Percentiles rank a stretch among this genome's conserved stretches.
Evolutionary conservation across 2,113 vertebrate genomes (phyloP).

Genomic region (Columba livia): DNA sequence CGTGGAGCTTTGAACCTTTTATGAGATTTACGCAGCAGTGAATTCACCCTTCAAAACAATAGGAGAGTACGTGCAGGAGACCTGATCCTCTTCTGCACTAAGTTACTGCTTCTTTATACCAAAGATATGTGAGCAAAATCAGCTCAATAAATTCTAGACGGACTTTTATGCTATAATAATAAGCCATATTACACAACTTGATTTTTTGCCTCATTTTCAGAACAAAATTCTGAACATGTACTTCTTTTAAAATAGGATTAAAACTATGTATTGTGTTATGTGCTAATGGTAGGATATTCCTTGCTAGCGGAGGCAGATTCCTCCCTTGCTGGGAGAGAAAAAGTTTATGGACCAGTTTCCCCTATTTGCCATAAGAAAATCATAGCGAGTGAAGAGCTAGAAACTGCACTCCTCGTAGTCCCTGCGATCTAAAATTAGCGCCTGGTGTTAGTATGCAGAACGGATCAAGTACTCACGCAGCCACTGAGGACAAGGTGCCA

Average conservation of each 20-base stretch:
- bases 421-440: slow-evolving; percentile 53
- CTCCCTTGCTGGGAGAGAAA: neutral
- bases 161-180: neutral
- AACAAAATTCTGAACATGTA: neutral
- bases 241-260: neutral
- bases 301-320: neutral
- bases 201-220: neutral
- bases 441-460: slow-evolving; percentile 26
- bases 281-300: neutral
- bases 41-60: neutral
- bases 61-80: neutral
- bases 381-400: neutral
- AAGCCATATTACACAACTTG: neutral
- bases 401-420: neutral
- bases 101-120: neutral
- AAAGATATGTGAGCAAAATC: neutral
- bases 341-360: neutral
- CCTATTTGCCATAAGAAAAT: neutral
- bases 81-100: neutral
- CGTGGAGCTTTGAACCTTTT: neutral
- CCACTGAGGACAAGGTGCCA: slow-evolving; percentile 34
- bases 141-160: neutral
- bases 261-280: neutral
- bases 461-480: slow-evolving; percentile 24
- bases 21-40: neutral